Conservation (phyloP, 2,113 vertebrate species). For the Furnarius figulus region DNA sequence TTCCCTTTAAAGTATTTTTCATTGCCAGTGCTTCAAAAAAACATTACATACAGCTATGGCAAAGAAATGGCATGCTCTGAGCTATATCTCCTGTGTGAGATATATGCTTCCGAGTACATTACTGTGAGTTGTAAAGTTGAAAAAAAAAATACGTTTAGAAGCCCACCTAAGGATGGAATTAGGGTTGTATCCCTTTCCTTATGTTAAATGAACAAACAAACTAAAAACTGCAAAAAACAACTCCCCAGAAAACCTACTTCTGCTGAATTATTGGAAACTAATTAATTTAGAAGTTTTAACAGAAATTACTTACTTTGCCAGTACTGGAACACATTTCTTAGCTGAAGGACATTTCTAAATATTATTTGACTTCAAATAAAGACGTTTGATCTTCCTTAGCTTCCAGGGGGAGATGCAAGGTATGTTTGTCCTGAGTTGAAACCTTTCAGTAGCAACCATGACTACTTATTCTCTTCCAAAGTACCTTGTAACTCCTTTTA, state of each 20-base stretch:
- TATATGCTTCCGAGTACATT: neutral
- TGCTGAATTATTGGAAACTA: neutral
- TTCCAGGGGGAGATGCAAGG: neutral
- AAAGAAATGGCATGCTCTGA: neutral
- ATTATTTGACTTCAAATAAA: neutral
- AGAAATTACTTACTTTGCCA: neutral
- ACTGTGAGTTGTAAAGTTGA: neutral
- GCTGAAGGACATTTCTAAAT: neutral
- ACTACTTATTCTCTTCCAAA: neutral
- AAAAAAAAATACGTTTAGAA: neutral
- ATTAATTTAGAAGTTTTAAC: neutral
- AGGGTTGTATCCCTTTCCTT: neutral
- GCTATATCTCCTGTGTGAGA: neutral
- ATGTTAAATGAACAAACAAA: neutral
- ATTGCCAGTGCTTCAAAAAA: neutral
- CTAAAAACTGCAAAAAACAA: neutral
- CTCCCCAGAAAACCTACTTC: neutral
- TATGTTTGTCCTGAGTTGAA: neutral
- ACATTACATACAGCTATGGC: rapidly evolving
- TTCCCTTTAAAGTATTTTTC: neutral
- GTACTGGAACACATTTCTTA: neutral
- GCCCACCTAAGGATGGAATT: neutral
- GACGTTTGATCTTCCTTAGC: neutral
- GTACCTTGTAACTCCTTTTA: neutral
- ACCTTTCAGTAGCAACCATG: neutral